These are phyloP conservation scores for Acanthiza pusilla DNA, from an alignment of 2,797 vertebrate species.

Conservation along the genomic window DNA sequence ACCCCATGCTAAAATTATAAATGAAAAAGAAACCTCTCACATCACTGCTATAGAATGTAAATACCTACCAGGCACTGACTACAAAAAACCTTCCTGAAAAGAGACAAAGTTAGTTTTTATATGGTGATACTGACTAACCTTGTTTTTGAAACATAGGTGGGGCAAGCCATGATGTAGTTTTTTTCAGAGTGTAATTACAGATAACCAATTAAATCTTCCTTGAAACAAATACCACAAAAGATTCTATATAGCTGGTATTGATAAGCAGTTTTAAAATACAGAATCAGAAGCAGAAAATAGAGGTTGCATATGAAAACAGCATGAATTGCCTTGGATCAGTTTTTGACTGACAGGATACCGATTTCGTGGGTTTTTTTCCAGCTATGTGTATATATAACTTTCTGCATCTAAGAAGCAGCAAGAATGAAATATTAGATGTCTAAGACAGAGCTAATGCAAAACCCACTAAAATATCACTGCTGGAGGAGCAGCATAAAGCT, in stretches of 20 bases:
- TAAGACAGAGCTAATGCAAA: not conserved
- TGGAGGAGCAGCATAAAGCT: not conserved
- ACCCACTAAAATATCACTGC: not conserved
- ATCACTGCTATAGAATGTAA: not conserved
- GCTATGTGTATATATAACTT: not conserved
- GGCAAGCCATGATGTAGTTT: not conserved
- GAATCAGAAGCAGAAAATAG: not conserved
- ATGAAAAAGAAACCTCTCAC: not conserved
- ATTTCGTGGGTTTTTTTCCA: rapidly evolving
- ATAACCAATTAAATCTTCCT: not conserved
- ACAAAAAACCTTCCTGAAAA: not conserved
- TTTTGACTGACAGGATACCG: not conserved
- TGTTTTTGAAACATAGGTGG: not conserved
- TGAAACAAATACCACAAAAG: not conserved
- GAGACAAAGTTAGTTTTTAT: not conserved
- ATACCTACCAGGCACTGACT: not conserved
- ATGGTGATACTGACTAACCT: not conserved
- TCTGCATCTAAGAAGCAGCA: not conserved
- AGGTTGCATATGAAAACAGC: not conserved
- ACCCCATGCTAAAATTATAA: not conserved
- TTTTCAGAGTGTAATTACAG: not conserved
- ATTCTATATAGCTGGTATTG: not conserved
- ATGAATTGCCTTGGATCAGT: not conserved
- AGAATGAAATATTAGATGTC: not conserved
- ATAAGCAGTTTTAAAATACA: not conserved